Evolutionary conservation across 2,888 invertebrate species (phyloP), one percentile per base, ranked within the genome.

Genomic region (Campaea margaritaria): DNA sequence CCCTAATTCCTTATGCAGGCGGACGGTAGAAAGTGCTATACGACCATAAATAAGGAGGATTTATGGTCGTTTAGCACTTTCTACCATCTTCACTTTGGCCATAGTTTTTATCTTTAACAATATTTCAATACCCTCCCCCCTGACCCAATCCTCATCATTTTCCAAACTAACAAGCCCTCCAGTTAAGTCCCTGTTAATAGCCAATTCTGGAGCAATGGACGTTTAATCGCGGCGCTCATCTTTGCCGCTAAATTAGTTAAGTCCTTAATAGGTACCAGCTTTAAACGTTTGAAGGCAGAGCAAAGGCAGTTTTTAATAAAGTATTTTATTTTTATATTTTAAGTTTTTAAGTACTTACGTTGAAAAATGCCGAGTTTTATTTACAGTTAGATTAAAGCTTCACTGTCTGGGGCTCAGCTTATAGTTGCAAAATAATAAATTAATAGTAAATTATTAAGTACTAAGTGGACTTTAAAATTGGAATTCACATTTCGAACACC

Each of bases 131-230:
- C 13, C 42, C 31, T 14, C 27, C 9, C 28, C 27, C 16, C 4
- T 28, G 9, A 31, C 43, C 34, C 21, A 36, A 21, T 45, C 39
- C 48, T 27, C 14, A 80, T 81, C 73, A 79, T 79, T 75, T 78
- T 74, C 67, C 61, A 48, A 65, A 73, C 72, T 73, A 74, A 75
- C 73, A 69, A 70, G 64, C 28, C 48, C 58, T 60, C 50, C 58
- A 27, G 31, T 41, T 52, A 49, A 28, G n/a, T 31, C 43, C 14
- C 39, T 15, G 56, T 42, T 65, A 66, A 70, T 67, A 50, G 64
- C 52, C 69, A 69, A 69, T 69, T 63, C 44, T 31, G 55, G 41
- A 43, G 50, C 55, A 43, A 13, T 44, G 47, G 59, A 16, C 46
- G 8, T 55, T 54, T 59, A 48, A 64, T 65, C 62, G 63, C 42